Conservation (phyloP, 2,888 invertebrate genomes). For the Dryomyza anilis region DNA sequence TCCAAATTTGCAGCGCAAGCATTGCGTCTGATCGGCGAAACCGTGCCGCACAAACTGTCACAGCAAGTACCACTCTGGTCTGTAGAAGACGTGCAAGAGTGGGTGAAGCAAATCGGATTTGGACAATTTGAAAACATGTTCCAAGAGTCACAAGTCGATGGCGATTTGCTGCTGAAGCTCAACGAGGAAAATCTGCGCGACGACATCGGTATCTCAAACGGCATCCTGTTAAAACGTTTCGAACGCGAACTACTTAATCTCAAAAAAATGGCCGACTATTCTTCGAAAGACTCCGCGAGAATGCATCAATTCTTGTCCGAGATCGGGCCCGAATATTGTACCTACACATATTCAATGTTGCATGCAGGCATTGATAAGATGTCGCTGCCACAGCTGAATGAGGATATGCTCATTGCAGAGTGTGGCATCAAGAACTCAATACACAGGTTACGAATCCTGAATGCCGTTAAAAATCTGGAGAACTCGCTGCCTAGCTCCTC, state of each 20-base stretch:
- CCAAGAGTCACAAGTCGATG: constrained; percentile 91
- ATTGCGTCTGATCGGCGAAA: constrained; percentile 89
- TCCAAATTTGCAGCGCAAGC: constrained; percentile 96
- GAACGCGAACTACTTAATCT: constrained; percentile 89
- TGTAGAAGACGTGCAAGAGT: constrained; percentile 93
- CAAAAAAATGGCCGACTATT: constrained; percentile 96
- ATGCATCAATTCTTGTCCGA: constrained; percentile 83
- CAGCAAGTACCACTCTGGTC: constrained; percentile 99
- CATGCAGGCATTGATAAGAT: constrained; percentile 94
- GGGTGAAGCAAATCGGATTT: constrained; percentile 98
- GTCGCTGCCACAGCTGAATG: constrained; percentile 82
- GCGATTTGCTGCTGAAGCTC: constrained; percentile 90
- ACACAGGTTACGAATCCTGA: constrained; percentile 87
- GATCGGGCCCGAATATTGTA: constrained; percentile 88
- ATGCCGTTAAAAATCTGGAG: constrained; percentile 74
- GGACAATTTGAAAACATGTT: constrained; percentile 82
- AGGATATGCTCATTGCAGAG: constrained; percentile 89
- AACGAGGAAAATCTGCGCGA: constrained; percentile 89
- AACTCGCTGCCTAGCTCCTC: constrained; percentile 70
- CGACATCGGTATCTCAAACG: constrained; percentile 92
- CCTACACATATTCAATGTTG: constrained; percentile 96
- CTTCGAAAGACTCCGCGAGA: constrained; percentile 90
- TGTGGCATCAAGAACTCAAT: constrained; percentile 94
- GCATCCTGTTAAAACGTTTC: constrained; percentile 91
- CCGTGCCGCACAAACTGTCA: constrained; percentile 95